Base-by-base conservation (phyloP, 1,140 invertebrate species). In the Maniola jurtina region DNA sequence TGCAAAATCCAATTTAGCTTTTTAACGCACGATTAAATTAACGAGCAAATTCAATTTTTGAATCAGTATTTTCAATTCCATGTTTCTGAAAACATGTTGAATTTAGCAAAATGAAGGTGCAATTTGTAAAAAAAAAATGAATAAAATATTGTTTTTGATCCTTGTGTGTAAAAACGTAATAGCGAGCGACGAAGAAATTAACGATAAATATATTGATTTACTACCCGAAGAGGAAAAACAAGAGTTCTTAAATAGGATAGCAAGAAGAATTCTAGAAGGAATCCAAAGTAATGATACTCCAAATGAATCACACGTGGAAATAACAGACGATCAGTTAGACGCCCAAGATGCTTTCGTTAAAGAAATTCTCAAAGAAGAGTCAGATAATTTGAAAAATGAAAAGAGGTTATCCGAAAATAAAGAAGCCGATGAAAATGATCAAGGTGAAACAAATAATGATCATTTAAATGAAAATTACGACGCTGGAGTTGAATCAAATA, bases 191-290 rank as follows among this genome's bases (percentile, higher is more conserved):
- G 71, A 79, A 13, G 67, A 68, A 25, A 79, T 74, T 65, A 70
- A 78, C 47, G 76, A 84, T 40, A 84, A 81, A 66, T 89, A 81
- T 68, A 83, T 89, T n/a, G 80, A 86, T 71, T 66, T 79, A 15
- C 68, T 89, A 40, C 85, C 81, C 6, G 84, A 81, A 56, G 65
- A 77, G 14, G 83, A 84, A 36, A 87, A 89, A 73, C 58, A 78
- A n/a, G 72, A 77, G 6, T 85, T 88, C 54, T 57, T 86, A 40
- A 70, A 84, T 57, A 79, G 68, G 40, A 75, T 86, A 56, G 84
- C 79, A 9, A 81, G 77, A 71, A 75, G 81, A 47, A 85, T 88
- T 69, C 42, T 83, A 45, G 77, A 76, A 60, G 81, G 81, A 42
- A 74, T 84, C n/a, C 63, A 80, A 14, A 68, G 63, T 34, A 67